Conservation (phyloP, 1,140 invertebrate genomes). For the Listronotus bonariensis region DNA sequence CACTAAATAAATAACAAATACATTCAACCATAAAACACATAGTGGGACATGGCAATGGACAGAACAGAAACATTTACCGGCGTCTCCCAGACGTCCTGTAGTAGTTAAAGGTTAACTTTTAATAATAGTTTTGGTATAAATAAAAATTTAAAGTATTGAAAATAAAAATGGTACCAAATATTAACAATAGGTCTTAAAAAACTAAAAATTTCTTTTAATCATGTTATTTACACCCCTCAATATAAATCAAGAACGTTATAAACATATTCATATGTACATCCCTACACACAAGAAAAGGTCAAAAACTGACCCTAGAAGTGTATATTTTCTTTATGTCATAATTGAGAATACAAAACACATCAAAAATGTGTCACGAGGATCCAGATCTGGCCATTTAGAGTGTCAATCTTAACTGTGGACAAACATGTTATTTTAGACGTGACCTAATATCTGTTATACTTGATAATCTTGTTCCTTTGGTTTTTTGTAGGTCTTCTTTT, state of each 20-base stretch:
- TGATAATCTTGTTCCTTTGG: slow-evolving; percentile 35
- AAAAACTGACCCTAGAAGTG: slow-evolving; percentile 30
- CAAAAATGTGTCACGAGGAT: slow-evolving; percentile 44
- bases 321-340: slow-evolving; percentile 39
- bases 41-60: too few relatives aligned
- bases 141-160: too few relatives aligned
- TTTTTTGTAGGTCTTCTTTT: slow-evolving; percentile 9
- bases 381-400: slow-evolving; percentile 32
- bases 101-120: too few relatives aligned
- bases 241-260: slow-evolving; percentile 27
- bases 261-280: slow-evolving; percentile 32
- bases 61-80: too few relatives aligned
- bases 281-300: slow-evolving; percentile 27
- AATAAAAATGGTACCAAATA: too few relatives aligned
- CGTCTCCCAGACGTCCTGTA: too few relatives aligned
- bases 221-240: background rate
- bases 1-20: too few relatives aligned
- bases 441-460: slow-evolving; percentile 29
- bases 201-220: too few relatives aligned
- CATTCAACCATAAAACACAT: too few relatives aligned
- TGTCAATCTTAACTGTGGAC: slow-evolving; percentile 38
- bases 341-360: slow-evolving; percentile 47
- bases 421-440: slow-evolving; percentile 36
- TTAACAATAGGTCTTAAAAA: too few relatives aligned
- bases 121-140: too few relatives aligned